These are phyloP conservation scores for Epinephelus cyanopodus DNA, from an alignment of 2,113 vertebrate species.

Conservation along the genomic window DNA sequence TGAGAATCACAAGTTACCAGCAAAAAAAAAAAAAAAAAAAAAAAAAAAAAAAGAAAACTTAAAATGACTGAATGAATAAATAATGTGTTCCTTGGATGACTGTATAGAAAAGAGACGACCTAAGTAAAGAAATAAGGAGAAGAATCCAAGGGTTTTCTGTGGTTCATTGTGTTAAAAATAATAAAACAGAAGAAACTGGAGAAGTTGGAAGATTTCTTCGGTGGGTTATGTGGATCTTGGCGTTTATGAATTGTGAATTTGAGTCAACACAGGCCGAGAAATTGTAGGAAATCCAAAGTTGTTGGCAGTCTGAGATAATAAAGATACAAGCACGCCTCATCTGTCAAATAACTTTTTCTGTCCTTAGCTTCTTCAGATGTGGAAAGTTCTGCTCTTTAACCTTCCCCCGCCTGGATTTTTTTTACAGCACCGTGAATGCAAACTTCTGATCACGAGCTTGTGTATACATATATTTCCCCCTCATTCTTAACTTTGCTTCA, in stretches of 20 bases:
- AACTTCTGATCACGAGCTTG: conserved; percentile 15
- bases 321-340: conserved; percentile 30
- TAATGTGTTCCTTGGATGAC: conserved; percentile 25
- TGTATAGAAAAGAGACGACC: neutral
- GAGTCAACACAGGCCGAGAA: conserved; percentile 31
- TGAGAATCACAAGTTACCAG: neutral
- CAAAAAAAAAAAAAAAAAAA: too few species aligned
- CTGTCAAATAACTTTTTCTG: conserved; percentile 28
- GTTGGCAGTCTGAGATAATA: conserved; percentile 40
- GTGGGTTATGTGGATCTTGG: conserved; percentile 42
- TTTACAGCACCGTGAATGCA: neutral
- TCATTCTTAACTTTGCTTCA: conserved; percentile 25
- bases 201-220: conserved; percentile 18
- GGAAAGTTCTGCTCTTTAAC: conserved; percentile 15
- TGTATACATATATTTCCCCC: conserved; percentile 30
- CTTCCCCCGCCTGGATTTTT: conserved; percentile 1
- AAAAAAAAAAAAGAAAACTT: neutral
- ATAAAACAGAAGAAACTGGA: conserved; percentile 15
- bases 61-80: conserved; percentile 14
- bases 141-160: conserved; percentile 1
- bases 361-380: conserved; percentile 18
- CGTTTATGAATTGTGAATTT: conserved; percentile 35
- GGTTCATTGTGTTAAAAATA: conserved; percentile 10
- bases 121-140: conserved; percentile 14
- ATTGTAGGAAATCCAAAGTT: conserved; percentile 32